Evolutionary conservation across 2,797 vertebrate genomes (phyloP).

Genomic region (Siniperca undulata): DNA sequence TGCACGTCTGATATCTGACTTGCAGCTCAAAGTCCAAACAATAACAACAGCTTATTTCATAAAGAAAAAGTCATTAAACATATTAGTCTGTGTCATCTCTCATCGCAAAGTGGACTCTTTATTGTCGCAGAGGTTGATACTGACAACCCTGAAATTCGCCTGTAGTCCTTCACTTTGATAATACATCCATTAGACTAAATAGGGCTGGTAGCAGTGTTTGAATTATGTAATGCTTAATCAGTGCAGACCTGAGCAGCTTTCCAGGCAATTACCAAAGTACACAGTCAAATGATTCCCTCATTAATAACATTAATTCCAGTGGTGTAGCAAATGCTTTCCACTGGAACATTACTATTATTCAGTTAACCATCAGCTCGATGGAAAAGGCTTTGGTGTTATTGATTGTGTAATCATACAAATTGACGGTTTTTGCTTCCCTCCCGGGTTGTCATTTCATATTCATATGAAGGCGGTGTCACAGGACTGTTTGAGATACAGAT

Average conservation of each 20-base stretch:
- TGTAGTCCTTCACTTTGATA: conserved; percentile 21
- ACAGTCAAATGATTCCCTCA: conserved; percentile 67
- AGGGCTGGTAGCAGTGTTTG: conserved; percentile 52
- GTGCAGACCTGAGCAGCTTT: conserved; percentile 61
- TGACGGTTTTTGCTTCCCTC: conserved; percentile 5
- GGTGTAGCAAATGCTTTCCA: conserved; percentile 59
- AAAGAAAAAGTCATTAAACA: neutral
- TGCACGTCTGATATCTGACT: neutral
- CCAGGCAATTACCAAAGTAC: conserved; percentile 74
- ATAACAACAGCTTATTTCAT: neutral
- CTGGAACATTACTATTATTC: conserved; percentile 65
- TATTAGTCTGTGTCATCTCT: neutral
- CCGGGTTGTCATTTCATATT: conserved; percentile 28
- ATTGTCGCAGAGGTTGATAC: conserved; percentile 19
- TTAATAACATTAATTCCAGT: conserved; percentile 76
- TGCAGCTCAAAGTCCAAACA: neutral
- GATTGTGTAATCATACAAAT: conserved; percentile 55
- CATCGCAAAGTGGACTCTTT: conserved; percentile 1
- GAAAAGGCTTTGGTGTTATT: conserved; percentile 54
- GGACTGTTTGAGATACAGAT: conserved; percentile 16
- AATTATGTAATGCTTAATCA: conserved; percentile 76
- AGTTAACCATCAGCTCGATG: conserved; percentile 66
- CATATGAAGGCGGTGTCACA: neutral
- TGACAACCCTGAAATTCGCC: conserved; percentile 36
- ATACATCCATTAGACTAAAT: conserved; percentile 63